Evolutionary conservation across 2,797 vertebrate species (phyloP).

Genomic region (Sebastes diploproa): DNA sequence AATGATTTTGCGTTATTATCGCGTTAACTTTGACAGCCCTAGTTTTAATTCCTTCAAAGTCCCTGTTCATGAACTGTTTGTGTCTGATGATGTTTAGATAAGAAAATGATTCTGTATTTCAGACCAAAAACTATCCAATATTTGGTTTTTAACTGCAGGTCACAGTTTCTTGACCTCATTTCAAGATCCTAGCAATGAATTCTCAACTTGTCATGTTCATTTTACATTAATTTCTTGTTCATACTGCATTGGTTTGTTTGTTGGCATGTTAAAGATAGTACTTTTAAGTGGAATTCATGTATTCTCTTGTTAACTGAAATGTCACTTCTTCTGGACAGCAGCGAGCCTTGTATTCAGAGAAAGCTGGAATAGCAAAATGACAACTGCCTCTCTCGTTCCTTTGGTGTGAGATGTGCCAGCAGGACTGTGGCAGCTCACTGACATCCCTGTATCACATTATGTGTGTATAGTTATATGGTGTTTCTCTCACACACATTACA

Average conservation of each 20-base stretch:
- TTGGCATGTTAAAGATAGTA: too few relatives aligned
- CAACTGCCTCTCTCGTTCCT: background rate
- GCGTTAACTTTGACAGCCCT: too few relatives aligned
- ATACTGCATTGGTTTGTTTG: background rate
- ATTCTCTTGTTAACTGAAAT: background rate
- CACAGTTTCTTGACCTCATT: slow-evolving; percentile 17
- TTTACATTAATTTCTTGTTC: background rate
- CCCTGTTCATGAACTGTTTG: background rate
- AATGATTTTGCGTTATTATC: too few relatives aligned
- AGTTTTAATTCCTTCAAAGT: background rate
- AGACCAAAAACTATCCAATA: background rate
- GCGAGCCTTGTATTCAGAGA: background rate
- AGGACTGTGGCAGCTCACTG: background rate
- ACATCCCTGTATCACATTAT: background rate
- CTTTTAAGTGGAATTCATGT: too few relatives aligned
- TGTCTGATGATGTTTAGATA: background rate
- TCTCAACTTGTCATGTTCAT: background rate
- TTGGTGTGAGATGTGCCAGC: background rate
- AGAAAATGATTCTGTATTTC: background rate
- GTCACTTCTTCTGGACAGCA: background rate
- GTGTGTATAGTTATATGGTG: background rate
- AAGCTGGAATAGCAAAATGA: background rate
- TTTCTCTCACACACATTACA: background rate
- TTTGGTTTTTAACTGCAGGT: background rate
- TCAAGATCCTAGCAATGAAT: background rate